These are phyloP conservation scores for Triplophysa siluroides DNA, from an alignment of 2,113 vertebrate species.

Conservation along the genomic window DNA sequence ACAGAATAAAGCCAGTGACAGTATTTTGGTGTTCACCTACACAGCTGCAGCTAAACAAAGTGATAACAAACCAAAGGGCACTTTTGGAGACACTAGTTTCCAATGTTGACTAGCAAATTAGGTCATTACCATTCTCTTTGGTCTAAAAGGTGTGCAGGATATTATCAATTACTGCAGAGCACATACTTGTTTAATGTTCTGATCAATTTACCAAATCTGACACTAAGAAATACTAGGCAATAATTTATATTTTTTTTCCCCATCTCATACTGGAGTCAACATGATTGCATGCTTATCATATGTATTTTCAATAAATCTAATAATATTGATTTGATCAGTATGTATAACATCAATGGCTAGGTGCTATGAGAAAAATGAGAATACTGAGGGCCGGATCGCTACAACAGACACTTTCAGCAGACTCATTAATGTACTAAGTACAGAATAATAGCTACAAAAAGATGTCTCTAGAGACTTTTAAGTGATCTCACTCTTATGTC, in stretches of 20 bases:
- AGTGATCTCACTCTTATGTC: slow-evolving; percentile 27
- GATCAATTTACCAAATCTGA: neutral
- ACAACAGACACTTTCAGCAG: slow-evolving; percentile 13
- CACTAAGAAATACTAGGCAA: neutral
- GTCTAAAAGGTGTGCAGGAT: neutral
- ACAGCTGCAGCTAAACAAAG: neutral
- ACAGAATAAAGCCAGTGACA: neutral
- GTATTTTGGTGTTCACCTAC: neutral
- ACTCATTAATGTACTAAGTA: slow-evolving; percentile 33
- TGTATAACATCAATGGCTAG: neutral
- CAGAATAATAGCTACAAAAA: slow-evolving; percentile 30
- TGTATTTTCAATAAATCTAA: neutral
- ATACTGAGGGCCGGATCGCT: neutral
- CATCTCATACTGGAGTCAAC: neutral
- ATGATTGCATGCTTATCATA: neutral
- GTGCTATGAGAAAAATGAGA: neutral
- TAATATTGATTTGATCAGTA: slow-evolving; percentile 2
- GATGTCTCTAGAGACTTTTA: slow-evolving; percentile 14
- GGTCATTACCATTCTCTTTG: neutral
- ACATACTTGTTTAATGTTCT: neutral
- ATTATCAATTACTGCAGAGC: neutral
- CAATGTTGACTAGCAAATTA: neutral
- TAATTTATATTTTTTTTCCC: neutral
- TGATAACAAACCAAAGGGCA: neutral
- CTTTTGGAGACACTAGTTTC: neutral